Evolutionary conservation across 2,888 invertebrate genomes (phyloP).

Genomic region (Ischnura elegans): DNA sequence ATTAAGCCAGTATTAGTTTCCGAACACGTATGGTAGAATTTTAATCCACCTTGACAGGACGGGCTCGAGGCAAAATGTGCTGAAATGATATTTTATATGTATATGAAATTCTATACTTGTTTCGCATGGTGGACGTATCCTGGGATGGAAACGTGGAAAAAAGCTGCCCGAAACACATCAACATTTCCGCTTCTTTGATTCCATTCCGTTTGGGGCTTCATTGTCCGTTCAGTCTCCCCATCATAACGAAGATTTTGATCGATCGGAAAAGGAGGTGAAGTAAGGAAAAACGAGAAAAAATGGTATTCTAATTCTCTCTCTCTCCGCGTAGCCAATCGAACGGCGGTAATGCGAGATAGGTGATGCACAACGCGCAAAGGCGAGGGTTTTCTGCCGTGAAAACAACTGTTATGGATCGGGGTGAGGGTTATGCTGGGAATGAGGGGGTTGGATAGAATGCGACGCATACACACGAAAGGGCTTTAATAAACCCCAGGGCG

Average conservation of each 20-base stretch:
- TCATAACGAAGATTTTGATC: neutral
- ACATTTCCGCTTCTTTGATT: neutral
- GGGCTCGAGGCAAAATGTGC: too few species aligned
- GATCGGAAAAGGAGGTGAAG: neutral
- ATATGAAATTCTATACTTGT: neutral
- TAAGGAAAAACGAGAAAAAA: too few species aligned
- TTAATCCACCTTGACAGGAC: too few species aligned
- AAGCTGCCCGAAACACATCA: neutral
- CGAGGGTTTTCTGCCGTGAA: neutral
- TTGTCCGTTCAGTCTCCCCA: neutral
- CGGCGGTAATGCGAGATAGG: neutral
- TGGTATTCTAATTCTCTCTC: neutral
- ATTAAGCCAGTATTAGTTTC: too few species aligned
- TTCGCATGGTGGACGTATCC: neutral
- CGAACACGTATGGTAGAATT: too few species aligned
- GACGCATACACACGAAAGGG: neutral
- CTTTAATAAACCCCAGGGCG: constrained; percentile 36
- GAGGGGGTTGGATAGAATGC: neutral
- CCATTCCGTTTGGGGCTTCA: neutral
- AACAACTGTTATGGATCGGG: neutral
- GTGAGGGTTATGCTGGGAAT: neutral
- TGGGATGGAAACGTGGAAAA: neutral
- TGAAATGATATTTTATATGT: neutral
- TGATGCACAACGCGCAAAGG: neutral
- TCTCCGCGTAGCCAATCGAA: neutral